Percentiles rank a stretch among this genome's conserved stretches.
These are phyloP conservation scores for Pachyuromys duprasi DNA, from an alignment of 2,797 vertebrate genomes.

Conservation along the genomic window DNA sequence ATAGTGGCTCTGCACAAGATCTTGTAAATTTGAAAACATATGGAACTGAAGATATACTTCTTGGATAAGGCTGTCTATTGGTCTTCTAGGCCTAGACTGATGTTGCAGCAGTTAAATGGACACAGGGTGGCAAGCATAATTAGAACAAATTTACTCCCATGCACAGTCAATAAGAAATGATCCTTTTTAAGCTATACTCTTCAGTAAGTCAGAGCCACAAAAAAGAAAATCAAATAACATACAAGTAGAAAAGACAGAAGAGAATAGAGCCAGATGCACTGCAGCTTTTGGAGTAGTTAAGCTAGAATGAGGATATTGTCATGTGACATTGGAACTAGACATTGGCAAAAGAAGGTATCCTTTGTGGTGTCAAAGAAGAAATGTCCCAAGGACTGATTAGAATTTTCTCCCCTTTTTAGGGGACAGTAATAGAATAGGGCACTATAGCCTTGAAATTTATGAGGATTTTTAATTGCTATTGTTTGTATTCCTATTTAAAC, in stretches of 20 bases:
- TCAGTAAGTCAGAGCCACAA: background rate
- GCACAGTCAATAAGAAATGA: background rate
- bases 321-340: background rate
- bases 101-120: conserved; percentile 39
- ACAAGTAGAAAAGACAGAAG: background rate
- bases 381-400: background rate
- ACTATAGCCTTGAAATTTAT: background rate
- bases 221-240: background rate
- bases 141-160: background rate
- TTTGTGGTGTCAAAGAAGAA: background rate
- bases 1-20: conserved; percentile 5
- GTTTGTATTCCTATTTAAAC: background rate
- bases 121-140: background rate
- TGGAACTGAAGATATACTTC: conserved; percentile 51
- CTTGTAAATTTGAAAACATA: conserved; percentile 61
- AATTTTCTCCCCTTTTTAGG: background rate
- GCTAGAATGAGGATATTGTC: background rate
- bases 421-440: background rate
- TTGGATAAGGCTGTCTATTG: conserved; percentile 18
- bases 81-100: conserved; percentile 46
- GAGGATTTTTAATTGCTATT: background rate
- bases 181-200: background rate
- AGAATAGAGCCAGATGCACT: background rate
- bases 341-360: rapidly evolving
- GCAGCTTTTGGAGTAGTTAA: background rate